A percentile compares a stretch with the other conserved stretches of the same genome.
phyloP scores from a whole-genome alignment of 2,113 vertebrate genomes.

The Heptranchias perlo region DNA sequence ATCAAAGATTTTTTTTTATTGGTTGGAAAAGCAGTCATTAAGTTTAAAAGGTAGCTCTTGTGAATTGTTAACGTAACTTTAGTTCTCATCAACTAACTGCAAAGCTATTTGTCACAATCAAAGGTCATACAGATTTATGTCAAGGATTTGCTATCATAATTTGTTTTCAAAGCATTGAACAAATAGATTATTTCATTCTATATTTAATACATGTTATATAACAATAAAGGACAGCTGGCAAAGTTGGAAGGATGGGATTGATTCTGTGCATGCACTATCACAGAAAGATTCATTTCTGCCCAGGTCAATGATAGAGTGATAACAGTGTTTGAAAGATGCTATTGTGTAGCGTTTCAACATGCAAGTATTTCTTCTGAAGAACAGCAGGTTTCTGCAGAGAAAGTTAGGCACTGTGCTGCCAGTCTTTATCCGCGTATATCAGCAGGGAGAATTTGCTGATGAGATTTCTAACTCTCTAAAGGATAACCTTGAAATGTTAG shows the following conservation, averaged over 20 bases:
- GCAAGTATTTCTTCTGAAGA: conserved; percentile 42
- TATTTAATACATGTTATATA: conserved; percentile 7
- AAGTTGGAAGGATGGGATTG: conserved; percentile 5
- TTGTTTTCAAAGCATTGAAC: background rate
- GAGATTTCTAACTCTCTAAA: conserved; percentile 50
- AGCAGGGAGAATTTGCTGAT: conserved; percentile 52
- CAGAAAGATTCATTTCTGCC: conserved; percentile 8
- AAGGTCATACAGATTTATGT: background rate
- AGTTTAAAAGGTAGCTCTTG: background rate
- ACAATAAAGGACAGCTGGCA: background rate
- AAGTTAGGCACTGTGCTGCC: conserved; percentile 40
- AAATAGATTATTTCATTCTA: background rate
- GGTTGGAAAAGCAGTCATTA: background rate
- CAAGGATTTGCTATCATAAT: background rate
- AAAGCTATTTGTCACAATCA: background rate
- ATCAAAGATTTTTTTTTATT: background rate
- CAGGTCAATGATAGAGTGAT: background rate
- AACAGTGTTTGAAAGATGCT: background rate
- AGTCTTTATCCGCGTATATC: conserved; percentile 49
- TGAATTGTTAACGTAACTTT: background rate
- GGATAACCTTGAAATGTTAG: conserved; percentile 50
- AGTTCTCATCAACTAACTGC: background rate
- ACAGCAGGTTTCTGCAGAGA: conserved; percentile 38
- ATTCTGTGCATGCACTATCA: background rate
- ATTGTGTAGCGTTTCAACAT: background rate